A percentile compares a stretch with the other conserved stretches of the same genome.
Evolutionary conservation across 2,113 vertebrate species (phyloP).

Genomic region (Apodemus speciosus): DNA sequence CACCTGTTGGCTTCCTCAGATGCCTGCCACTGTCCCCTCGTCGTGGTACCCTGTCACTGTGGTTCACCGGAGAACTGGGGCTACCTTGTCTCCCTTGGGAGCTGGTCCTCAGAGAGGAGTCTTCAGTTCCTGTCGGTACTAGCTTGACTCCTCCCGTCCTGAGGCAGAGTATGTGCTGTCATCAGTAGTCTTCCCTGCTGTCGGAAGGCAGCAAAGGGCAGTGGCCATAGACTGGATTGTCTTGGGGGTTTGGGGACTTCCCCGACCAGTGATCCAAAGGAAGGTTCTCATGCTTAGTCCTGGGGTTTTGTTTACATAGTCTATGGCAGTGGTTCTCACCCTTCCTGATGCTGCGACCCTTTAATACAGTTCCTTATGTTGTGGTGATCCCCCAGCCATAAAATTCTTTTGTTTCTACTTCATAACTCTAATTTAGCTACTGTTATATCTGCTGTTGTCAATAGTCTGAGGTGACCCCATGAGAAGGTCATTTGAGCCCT

Average conservation of each 20-base stretch:
- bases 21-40: neutral
- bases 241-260: neutral
- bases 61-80: neutral
- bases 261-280: neutral
- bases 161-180: neutral
- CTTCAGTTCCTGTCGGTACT: neutral
- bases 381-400: neutral
- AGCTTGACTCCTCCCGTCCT: neutral
- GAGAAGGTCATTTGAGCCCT: neutral
- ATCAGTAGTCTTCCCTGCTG: neutral
- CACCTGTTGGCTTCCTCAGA: neutral
- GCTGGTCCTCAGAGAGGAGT: neutral
- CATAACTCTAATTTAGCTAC: neutral
- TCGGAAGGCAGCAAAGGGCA: neutral
- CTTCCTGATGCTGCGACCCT: neutral
- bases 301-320: neutral
- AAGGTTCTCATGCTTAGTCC: neutral
- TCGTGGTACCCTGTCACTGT: neutral
- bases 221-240: neutral
- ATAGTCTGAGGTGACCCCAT: neutral
- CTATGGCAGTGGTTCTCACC: neutral
- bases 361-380: neutral
- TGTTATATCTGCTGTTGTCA: neutral
- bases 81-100: neutral
- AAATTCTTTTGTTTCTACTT: neutral